These are phyloP conservation scores for Megalops cyprinoides DNA, from an alignment of 2,797 vertebrate genomes.

Conservation along the genomic window DNA sequence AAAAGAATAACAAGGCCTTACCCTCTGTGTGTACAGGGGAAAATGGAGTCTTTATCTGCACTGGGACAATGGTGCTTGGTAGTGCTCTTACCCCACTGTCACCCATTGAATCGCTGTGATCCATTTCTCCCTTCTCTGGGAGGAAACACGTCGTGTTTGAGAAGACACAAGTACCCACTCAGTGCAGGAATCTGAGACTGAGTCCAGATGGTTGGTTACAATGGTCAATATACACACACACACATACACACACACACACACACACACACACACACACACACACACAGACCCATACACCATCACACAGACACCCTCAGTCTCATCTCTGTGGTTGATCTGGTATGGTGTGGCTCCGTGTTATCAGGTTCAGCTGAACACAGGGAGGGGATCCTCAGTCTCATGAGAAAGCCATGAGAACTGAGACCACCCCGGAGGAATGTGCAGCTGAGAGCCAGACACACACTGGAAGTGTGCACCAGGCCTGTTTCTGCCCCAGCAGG, in stretches of 20 bases:
- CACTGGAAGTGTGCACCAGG: too few species aligned
- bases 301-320: conserved; percentile 46
- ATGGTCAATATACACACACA: conserved; percentile 41
- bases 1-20: not conserved
- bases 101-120: conserved; percentile 53
- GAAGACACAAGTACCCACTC: conserved; percentile 56
- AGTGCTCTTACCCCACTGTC: conserved; percentile 55
- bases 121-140: conserved; percentile 37
- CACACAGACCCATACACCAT: not conserved
- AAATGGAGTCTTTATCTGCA: conserved; percentile 33
- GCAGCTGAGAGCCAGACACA: conserved; percentile 62
- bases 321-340: conserved; percentile 60
- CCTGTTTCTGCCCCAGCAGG: too few species aligned
- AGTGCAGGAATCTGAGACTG: conserved; percentile 51
- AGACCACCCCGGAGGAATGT: conserved; percentile 75
- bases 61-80: conserved; percentile 30
- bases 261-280: not conserved
- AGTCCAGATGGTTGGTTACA: conserved; percentile 35
- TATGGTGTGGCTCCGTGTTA: conserved; percentile 68
- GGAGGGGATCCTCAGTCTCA: conserved; percentile 48
- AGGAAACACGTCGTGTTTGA: conserved; percentile 38
- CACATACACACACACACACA: not conserved
- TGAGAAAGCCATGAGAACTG: conserved; percentile 63
- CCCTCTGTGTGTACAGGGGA: not conserved
- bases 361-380: conserved; percentile 65